Percentiles rank a stretch among this genome's conserved stretches.
Conservation (phyloP, 2,113 vertebrate species). For the Tympanuchus pallidicinctus region DNA sequence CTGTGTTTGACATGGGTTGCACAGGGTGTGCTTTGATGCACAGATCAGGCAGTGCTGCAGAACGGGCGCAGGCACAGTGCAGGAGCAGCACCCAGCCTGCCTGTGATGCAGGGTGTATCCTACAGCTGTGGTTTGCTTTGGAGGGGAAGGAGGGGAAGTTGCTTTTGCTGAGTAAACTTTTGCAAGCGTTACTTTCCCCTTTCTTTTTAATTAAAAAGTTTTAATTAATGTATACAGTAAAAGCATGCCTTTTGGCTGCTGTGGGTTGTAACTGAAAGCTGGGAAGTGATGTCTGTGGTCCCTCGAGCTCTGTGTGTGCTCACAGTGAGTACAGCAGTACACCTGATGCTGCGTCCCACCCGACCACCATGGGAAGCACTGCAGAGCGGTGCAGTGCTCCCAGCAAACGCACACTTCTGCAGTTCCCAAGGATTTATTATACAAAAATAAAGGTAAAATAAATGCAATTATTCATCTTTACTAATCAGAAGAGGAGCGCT, state of each 20-base stretch:
- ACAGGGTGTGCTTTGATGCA: not conserved
- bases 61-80: not conserved
- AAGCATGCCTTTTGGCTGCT: not conserved
- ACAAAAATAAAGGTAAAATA: not conserved
- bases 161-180: not conserved
- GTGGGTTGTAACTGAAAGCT: not conserved
- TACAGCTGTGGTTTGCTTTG: not conserved
- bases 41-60: not conserved
- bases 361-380: no score
- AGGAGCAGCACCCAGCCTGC: not conserved
- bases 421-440: not conserved
- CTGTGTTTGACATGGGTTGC: fast-evolving
- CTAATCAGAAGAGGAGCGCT: not conserved
- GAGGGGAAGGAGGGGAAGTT: fast-evolving
- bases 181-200: not conserved
- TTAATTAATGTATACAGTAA: not conserved
- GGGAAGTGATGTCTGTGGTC: not conserved
- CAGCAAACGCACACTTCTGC: not conserved
- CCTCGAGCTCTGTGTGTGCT: not conserved
- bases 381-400: not conserved
- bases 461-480: not conserved
- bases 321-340: no score
- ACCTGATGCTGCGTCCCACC: no score
- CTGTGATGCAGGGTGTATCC: no score
- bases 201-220: not conserved